These are phyloP conservation scores for Penelope pileata DNA, from an alignment of 2,113 vertebrate genomes.

Conservation along the genomic window DNA sequence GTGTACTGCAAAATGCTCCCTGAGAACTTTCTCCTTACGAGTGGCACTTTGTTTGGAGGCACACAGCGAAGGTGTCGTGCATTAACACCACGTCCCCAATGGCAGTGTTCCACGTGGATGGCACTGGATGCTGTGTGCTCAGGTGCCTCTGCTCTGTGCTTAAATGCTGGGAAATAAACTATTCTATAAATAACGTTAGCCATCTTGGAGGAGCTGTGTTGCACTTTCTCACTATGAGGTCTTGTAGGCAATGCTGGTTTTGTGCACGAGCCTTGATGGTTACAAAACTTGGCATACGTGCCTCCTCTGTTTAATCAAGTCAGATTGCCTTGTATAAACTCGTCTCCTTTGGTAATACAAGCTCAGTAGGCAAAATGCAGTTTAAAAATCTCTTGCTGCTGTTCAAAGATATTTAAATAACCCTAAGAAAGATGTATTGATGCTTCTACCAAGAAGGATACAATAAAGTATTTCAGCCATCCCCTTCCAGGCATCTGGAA, in stretches of 20 bases:
- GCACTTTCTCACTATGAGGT: not conserved
- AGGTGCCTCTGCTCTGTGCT: not conserved
- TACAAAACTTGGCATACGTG: not conserved
- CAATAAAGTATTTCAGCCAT: not conserved
- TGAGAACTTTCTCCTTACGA: not conserved
- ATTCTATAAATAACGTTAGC: not conserved
- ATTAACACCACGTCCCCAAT: not conserved
- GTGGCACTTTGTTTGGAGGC: not conserved
- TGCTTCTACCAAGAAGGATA: not conserved
- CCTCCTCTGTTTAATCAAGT: accelerated
- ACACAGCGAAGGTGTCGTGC: not conserved
- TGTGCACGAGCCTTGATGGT: not conserved
- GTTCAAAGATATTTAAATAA: not conserved
- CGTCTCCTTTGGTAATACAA: not conserved
- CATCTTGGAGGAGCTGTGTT: not conserved
- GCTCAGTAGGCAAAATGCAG: not conserved
- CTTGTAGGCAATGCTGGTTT: not conserved
- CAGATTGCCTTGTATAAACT: not conserved
- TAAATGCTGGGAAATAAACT: not conserved
- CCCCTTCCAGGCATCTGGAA: not conserved
- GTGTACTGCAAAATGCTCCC: not conserved
- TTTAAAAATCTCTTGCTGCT: not conserved
- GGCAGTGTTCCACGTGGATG: not conserved
- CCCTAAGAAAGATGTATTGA: not conserved
- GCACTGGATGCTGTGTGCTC: not conserved